Conservation (phyloP, 2,888 invertebrate genomes). For the Tribolium freemani region DNA sequence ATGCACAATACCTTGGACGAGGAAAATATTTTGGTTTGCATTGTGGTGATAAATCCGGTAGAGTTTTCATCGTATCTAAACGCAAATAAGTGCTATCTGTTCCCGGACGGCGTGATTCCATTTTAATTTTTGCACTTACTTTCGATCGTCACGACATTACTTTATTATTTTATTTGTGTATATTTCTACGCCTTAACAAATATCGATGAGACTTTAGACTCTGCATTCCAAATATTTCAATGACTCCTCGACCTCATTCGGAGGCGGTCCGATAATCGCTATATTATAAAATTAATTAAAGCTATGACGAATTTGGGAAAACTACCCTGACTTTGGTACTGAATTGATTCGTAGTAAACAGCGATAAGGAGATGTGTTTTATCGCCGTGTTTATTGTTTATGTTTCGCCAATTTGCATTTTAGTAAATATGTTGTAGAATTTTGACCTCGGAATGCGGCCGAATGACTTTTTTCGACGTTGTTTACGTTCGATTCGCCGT, state of each 20-base stretch:
- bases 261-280: conserved; percentile 13
- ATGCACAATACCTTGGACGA: too few species aligned
- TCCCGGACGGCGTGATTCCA: background rate
- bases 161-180: conserved; percentile 19
- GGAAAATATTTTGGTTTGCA: background rate
- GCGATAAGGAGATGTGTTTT: conserved; percentile 3
- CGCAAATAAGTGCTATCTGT: conserved; percentile 8
- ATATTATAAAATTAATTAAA: conserved; percentile 14
- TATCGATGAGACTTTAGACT: conserved; percentile 39
- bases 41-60: background rate
- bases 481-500: conserved; percentile 15
- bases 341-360: conserved; percentile 28
- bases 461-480: background rate
- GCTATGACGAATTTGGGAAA: background rate
- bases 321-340: background rate
- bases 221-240: conserved; percentile 43
- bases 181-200: conserved; percentile 35
- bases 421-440: conserved; percentile 32
- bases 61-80: too few species aligned
- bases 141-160: background rate
- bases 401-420: conserved; percentile 20
- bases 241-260: conserved; percentile 42
- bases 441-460: conserved; percentile 15
- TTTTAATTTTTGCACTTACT: conserved; percentile 7
- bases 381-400: conserved; percentile 31